A percentile compares a stretch with the other conserved stretches of the same genome.
Evolutionary conservation across 2,888 invertebrate species (phyloP).

Genomic region (Lithophane ornitopus): DNA sequence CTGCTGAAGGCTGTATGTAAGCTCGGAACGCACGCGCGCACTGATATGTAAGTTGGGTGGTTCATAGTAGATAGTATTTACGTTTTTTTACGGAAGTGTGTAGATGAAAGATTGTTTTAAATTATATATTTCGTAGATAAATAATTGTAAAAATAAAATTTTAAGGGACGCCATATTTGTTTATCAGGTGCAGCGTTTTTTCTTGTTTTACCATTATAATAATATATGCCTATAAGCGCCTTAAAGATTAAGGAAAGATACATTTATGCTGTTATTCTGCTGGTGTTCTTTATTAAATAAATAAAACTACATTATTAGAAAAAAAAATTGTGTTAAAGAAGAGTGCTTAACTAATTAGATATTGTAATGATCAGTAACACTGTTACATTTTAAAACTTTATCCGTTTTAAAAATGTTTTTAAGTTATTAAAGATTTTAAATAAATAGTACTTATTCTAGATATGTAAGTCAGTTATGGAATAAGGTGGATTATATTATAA

Average conservation of each 20-base stretch:
- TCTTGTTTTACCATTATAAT: neutral
- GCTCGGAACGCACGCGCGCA: conserved; percentile 63
- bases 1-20: conserved; percentile 52
- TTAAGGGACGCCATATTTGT: neutral
- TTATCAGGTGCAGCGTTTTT: neutral
- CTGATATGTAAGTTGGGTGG: conserved; percentile 11
- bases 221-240: neutral
- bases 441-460: neutral
- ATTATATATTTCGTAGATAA: neutral
- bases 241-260: neutral
- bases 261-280: neutral
- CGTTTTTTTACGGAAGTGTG: neutral
- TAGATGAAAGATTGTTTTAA: neutral
- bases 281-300: neutral
- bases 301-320: neutral
- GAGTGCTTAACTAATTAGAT: neutral
- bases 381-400: neutral
- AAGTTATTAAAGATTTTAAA: neutral
- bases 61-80: conserved; percentile 8
- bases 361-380: neutral
- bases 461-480: too few relatives aligned
- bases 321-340: neutral
- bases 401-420: neutral
- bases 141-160: neutral
- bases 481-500: neutral